phyloP scores from a whole-genome alignment of 2,113 vertebrate genomes.

The Amblyornis subalaris region DNA sequence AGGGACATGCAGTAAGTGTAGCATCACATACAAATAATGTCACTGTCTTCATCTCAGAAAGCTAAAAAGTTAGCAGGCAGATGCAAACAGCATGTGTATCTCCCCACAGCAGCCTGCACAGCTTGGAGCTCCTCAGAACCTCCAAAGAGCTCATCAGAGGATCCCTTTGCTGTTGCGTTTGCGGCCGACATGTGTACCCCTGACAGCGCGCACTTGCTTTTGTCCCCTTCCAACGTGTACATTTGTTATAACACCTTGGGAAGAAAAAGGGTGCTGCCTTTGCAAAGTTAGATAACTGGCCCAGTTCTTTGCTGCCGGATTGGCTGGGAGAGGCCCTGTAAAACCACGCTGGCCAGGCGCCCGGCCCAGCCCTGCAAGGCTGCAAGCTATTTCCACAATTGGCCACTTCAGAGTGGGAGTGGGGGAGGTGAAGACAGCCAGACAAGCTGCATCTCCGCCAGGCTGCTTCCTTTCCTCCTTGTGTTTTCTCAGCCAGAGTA shows the following conservation, averaged over 20 bases:
- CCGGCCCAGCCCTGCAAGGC: conserved; percentile 59
- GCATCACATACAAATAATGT: neutral
- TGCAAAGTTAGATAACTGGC: conserved; percentile 76
- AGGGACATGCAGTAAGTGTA: neutral
- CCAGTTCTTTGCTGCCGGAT: conserved; percentile 63
- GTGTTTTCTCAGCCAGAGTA: conserved; percentile 27
- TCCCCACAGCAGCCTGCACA: neutral
- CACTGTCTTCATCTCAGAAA: neutral
- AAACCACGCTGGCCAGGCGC: conserved; percentile 57
- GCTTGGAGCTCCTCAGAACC: neutral
- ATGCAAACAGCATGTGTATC: neutral
- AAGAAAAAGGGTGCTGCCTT: conserved; percentile 61
- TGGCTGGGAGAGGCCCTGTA: conserved; percentile 63
- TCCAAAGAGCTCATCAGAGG: neutral
- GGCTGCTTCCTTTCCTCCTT: conserved; percentile 55
- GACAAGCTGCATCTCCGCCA: conserved; percentile 19
- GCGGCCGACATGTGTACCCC: fast-evolving
- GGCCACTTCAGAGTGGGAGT: conserved; percentile 51
- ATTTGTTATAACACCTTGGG: conserved; percentile 47
- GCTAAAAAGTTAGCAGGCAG: neutral
- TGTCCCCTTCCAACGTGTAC: neutral
- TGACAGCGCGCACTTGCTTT: neutral
- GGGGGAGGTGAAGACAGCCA: conserved; percentile 53
- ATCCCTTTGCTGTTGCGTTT: neutral
- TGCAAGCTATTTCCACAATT: conserved; percentile 69